phyloP scores from a whole-genome alignment of 1,140 invertebrate species.

The Helicoverpa zea region DNA sequence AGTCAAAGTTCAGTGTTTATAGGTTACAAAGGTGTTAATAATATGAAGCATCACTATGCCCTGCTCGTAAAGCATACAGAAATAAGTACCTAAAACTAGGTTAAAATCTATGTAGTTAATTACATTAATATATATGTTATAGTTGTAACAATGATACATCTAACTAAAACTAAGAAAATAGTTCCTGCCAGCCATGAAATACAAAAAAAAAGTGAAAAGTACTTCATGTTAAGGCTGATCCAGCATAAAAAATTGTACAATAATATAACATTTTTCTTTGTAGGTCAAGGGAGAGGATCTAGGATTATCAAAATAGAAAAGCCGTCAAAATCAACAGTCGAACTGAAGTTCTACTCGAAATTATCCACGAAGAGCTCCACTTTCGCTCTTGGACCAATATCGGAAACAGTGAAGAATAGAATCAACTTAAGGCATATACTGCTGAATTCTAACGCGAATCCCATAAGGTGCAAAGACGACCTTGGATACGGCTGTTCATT shows the following conservation, averaged over 20 bases:
- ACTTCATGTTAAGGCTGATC: not conserved
- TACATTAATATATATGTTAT: no score
- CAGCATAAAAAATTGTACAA: not conserved
- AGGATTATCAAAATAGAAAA: slow-evolving; percentile 51
- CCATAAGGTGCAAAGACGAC: slow-evolving; percentile 69
- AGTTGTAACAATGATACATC: no score
- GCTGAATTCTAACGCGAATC: slow-evolving; percentile 72
- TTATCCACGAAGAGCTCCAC: not conserved
- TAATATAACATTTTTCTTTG: slow-evolving; percentile 43
- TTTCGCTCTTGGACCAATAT: not conserved
- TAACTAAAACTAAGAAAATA: no score
- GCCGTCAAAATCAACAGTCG: slow-evolving; percentile 38
- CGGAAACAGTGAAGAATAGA: slow-evolving; percentile 63
- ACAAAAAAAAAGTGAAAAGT: no score
- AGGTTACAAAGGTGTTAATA: no score
- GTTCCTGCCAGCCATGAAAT: no score
- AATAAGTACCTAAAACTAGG: no score
- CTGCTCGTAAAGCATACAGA: no score
- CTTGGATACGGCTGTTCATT: slow-evolving; percentile 73
- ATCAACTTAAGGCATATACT: slow-evolving; percentile 69
- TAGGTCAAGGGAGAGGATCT: slow-evolving; percentile 42
- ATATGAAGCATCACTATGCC: no score
- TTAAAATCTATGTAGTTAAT: no score
- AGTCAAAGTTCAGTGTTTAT: no score
- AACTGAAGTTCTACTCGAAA: slow-evolving; percentile 53